Conservation (phyloP, 1,140 invertebrate species). For the Dendroctonus valens region DNA sequence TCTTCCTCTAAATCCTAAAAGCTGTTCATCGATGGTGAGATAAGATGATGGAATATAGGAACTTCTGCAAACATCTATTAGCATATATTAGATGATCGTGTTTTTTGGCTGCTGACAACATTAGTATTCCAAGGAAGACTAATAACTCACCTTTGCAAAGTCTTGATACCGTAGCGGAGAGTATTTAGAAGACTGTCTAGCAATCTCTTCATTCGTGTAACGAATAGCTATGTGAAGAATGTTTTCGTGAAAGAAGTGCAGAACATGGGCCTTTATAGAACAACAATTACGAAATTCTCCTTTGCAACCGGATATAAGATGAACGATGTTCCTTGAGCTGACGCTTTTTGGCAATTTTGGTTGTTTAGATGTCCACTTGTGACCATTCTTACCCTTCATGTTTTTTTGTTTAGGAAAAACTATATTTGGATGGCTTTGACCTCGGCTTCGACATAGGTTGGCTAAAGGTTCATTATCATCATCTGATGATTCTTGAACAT, state of each 20-base stretch:
- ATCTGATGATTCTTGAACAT: constrained; percentile 10
- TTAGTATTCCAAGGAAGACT: constrained; percentile 37
- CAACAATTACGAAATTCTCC: constrained; percentile 20
- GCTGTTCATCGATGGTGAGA: constrained; percentile 47
- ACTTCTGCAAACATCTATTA: constrained; percentile 3
- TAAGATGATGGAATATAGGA: constrained; percentile 24
- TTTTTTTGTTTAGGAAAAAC: constrained; percentile 19
- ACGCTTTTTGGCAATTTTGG: constrained; percentile 18
- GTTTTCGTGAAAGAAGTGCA: constrained; percentile 27
- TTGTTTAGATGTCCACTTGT: constrained; percentile 28
- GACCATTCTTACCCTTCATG: constrained; percentile 33
- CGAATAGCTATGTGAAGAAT: constrained; percentile 27
- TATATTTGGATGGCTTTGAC: constrained; percentile 14
- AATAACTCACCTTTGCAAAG: constrained; percentile 31
- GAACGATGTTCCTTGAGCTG: constrained; percentile 25
- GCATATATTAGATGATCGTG: constrained; percentile 38
- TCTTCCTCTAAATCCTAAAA: constrained; percentile 44
- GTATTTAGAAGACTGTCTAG: constrained; percentile 26
- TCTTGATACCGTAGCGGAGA: constrained; percentile 18
- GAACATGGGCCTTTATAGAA: constrained; percentile 18
- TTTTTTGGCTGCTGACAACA: constrained; percentile 39
- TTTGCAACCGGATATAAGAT: constrained; percentile 28
- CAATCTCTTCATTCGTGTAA: constrained; percentile 29
- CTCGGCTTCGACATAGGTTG: too few species aligned
- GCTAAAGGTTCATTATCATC: constrained; percentile 17